Base-by-base conservation (phyloP, 2,113 vertebrate genomes). In the Formicarius rufipectus region DNA sequence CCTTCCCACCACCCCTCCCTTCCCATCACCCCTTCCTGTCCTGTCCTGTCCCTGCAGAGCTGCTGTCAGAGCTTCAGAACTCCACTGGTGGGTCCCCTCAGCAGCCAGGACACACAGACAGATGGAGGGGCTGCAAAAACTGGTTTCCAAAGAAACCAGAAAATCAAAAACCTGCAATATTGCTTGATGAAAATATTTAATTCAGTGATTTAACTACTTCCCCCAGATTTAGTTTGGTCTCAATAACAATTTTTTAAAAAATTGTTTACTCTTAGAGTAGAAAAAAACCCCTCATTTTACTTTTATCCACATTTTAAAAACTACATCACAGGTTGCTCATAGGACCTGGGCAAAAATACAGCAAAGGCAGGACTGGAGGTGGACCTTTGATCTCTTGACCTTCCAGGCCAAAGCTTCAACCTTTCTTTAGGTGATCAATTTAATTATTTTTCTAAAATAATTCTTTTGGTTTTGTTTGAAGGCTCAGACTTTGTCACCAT, bases 71-170 rank as follows among this genome's bases (percentile, higher is more conserved):
- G 17, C 55, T 81, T 8, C 12, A 4, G 19, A 12, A 30, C 77
- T 60, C 82, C 2, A 0, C 7, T 5, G 3, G 10, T 30, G 68
- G 39, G 56, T 47, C 59, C 42, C 5, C 39, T 28, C 64, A 42
- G 72, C 71, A 71, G 72, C 42, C 18, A 7, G 27, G 74, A 81
- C n/a, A 37, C 66, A 9, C 3, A 10, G 63, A 60, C 35, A 44
- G n/a, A 4, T 33, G 2, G 60, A n/a, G 21, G 52, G 2, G 42
- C 52, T 9, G 44, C 71, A 64, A 68, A 72, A 82, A 30, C 0
- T 4, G 6, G 67, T 95, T 90, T 50, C 91, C 86, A 75, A 83
- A 89, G 89, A 92, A 95, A 95, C 93, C 44, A 68, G 53, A 95
- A 85, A 78, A 64, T 33, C 24, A 50, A 50, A 50, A 50, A 14